Evolutionary conservation across 2,888 invertebrate species (phyloP).

Genomic region (Apotomis betuletana): DNA sequence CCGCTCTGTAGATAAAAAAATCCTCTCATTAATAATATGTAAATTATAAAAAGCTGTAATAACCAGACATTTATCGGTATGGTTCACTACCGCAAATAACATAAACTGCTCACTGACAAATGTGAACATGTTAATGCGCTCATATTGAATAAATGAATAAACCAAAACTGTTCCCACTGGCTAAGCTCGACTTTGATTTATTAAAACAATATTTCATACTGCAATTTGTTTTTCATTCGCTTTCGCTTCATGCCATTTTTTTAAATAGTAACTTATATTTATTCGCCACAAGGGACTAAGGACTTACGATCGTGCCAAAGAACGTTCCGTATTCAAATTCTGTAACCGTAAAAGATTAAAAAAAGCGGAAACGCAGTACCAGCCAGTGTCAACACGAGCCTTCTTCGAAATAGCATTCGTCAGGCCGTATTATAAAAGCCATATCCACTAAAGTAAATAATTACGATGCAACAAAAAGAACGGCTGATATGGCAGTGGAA

Average conservation of each 20-base stretch:
- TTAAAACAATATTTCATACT: slow-evolving; percentile 37
- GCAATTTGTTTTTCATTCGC: slow-evolving; percentile 37
- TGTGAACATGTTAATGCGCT: slow-evolving; percentile 33
- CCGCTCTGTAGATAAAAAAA: background rate
- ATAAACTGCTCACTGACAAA: slow-evolving; percentile 23
- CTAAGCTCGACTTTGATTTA: slow-evolving; percentile 37
- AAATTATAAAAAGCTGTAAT: background rate
- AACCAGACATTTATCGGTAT: background rate
- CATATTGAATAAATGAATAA: slow-evolving; percentile 37
- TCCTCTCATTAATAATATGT: background rate
- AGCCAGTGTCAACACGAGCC: slow-evolving; percentile 67
- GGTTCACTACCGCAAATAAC: slow-evolving; percentile 8
- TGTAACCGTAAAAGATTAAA: slow-evolving; percentile 56
- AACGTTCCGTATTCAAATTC: slow-evolving; percentile 57
- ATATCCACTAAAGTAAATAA: slow-evolving; percentile 34
- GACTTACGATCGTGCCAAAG: slow-evolving; percentile 54
- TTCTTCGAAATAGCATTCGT: slow-evolving; percentile 74
- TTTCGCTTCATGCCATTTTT: slow-evolving; percentile 32
- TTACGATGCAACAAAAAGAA: slow-evolving; percentile 33
- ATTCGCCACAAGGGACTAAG: slow-evolving; percentile 39
- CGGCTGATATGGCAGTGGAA: slow-evolving; percentile 24
- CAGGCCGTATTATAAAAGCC: slow-evolving; percentile 39
- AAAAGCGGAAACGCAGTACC: slow-evolving; percentile 66
- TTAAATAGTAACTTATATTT: slow-evolving; percentile 29
- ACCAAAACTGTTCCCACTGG: slow-evolving; percentile 29